These are phyloP conservation scores for Saturnia pavonia DNA, from an alignment of 2,888 invertebrate species.

Conservation along the genomic window DNA sequence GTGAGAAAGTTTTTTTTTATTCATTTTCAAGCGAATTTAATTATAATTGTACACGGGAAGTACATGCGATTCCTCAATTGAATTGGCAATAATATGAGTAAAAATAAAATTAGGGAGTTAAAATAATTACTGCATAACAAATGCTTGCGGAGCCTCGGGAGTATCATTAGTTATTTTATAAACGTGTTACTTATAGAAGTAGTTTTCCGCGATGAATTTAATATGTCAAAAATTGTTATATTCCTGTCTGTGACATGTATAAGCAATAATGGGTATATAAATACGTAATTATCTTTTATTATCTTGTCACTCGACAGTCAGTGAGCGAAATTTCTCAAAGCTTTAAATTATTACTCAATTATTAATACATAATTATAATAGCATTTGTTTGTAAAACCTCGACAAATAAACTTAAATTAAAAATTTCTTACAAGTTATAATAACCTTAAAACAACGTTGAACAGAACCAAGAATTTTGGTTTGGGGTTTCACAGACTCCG, in stretches of 20 bases:
- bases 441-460: conserved; percentile 73
- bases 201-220: neutral
- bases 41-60: no score
- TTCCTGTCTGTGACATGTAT: neutral
- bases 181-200: no score
- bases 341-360: neutral
- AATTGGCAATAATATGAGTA: no score
- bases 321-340: neutral
- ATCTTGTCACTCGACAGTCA: neutral
- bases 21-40: no score
- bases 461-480: conserved; percentile 77
- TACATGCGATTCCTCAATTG: no score
- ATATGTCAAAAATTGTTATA: neutral
- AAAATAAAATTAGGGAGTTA: no score
- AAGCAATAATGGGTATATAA: neutral
- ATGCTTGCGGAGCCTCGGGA: no score
- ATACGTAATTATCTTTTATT: neutral
- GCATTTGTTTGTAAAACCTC: neutral
- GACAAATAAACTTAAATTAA: conserved; percentile 47
- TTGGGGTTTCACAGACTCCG: conserved; percentile 67
- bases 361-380: neutral
- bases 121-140: no score
- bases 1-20: no score
- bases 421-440: conserved; percentile 51
- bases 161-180: no score